Evolutionary conservation across 1,140 invertebrate species (phyloP), one percentile per base, ranked within the genome.

Genomic region (Danaus melanippus): DNA sequence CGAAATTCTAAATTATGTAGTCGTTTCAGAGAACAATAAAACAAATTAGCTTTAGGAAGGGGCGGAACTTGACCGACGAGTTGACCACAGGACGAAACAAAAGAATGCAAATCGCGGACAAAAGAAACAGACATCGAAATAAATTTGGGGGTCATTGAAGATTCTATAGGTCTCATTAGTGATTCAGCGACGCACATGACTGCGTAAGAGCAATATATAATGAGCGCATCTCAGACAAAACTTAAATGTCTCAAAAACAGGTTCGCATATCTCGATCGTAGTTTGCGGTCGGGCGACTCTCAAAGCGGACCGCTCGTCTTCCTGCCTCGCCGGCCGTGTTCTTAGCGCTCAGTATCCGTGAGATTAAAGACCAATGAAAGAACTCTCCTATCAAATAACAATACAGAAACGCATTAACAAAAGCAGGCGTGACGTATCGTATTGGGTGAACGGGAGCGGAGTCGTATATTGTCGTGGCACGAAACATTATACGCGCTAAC

Each of bases 251-350:
- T 65, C 62, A 61, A 58, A 70, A 81, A 82, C 79, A 64, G 76
- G 78, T 84, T 79, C 76, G 67, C 64, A 71, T 56, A 67, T 64
- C 67, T 66, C 50, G 56, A 62, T 44, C 62, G 56, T 52, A 71
- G 71, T 78, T 73, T 79, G 76, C 70, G 77, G 78, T 81, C 68
- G 62, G 66, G 40, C 58, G 70, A 40, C 72, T 68, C 72, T 73
- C 74, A 77, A 76, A 78, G 67, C 69, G 59, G 58, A 71, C 74
- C 69, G 71, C 74, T 59, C 67, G 56, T 57, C 61, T 62, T 66
- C 66, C 70, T 61, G 53, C 21, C 21, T 50, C 57, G 50, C 48
- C 45, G 46, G 43, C 7, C 11, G 17, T 15, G 50, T 52, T 10
- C 39, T 40, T 39, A 50, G 32, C 43, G 53, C 32, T 32, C 42